Conservation (phyloP, 2,888 invertebrate genomes). For the Stenoptilia bipunctidactyla region DNA sequence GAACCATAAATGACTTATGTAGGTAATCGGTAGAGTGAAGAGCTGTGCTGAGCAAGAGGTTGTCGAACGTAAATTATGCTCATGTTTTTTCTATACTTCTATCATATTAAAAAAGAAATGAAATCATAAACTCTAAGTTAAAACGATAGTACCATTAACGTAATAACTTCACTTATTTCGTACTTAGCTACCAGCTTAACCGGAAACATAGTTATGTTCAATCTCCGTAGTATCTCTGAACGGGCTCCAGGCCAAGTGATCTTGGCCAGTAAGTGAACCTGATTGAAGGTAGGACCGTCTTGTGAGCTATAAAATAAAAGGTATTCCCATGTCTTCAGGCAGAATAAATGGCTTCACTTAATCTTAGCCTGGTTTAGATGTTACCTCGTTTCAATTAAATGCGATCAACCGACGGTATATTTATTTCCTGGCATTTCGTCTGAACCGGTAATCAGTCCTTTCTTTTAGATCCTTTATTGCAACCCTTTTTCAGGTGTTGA, state of each 20-base stretch:
- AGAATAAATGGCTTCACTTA: constrained; percentile 17
- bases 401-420: no score
- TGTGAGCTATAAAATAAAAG: constrained; percentile 44
- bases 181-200: constrained; percentile 3
- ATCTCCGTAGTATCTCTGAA: not conserved
- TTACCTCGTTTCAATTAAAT: not conserved
- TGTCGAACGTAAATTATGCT: no score
- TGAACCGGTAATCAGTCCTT: no score
- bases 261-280: constrained; percentile 8
- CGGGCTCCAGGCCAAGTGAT: not conserved
- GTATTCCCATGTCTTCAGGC: constrained; percentile 39
- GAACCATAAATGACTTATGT: no score
- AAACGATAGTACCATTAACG: constrained; percentile 18
- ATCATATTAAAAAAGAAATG: constrained; percentile 25
- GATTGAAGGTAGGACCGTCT: constrained; percentile 16
- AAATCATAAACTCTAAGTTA: constrained; percentile 12
- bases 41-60: no score
- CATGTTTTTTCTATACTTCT: constrained; percentile 14
- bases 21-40: no score
- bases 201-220: not conserved
- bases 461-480: no score
- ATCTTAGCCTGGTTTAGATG: constrained; percentile 12
- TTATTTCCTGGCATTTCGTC: no score
- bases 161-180: constrained; percentile 23
- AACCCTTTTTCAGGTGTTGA: no score